phyloP scores from a whole-genome alignment of 1,140 invertebrate genomes.

The Acromyrmex echinatior region DNA sequence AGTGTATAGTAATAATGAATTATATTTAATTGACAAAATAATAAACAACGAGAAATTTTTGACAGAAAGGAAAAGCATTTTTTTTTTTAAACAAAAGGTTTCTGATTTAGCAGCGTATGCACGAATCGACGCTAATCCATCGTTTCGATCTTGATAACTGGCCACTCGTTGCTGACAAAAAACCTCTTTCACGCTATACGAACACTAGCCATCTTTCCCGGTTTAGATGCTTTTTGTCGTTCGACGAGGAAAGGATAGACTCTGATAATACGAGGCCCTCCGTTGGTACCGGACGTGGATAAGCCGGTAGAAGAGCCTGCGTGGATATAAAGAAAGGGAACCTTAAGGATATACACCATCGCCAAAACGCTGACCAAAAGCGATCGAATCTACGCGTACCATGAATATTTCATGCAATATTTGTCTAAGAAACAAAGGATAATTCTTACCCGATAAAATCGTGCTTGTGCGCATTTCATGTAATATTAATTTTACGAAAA shows the following conservation, averaged over 20 bases:
- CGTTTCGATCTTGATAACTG: conserved; percentile 35
- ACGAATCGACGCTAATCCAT: conserved; percentile 60
- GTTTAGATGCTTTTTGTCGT: conserved; percentile 64
- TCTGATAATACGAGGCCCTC: conserved; percentile 65
- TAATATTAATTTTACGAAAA: conserved; percentile 61
- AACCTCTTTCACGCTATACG: conserved; percentile 67
- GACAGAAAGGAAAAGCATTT: neutral
- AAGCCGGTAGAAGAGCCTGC: conserved; percentile 33
- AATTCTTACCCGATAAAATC: conserved; percentile 58
- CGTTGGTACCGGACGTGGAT: conserved; percentile 35
- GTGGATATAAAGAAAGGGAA: neutral
- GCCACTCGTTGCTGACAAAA: conserved; percentile 55
- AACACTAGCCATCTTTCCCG: conserved; percentile 68
- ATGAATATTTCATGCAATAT: conserved; percentile 64
- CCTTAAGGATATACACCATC: neutral
- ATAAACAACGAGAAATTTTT: neutral
- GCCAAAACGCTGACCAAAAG: conserved; percentile 49
- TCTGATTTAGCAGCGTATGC: neutral
- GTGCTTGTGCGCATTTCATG: conserved; percentile 37
- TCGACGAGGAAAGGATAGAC: conserved; percentile 63
- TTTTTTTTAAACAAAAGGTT: neutral
- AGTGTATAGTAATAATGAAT: neutral
- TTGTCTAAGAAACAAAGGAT: conserved; percentile 61
- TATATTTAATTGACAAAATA: neutral
- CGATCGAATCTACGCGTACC: conserved; percentile 31